Evolutionary conservation across 53 echinoderm and acorn worm species (phyloP), one percentile per base, ranked within the genome.

Genomic region (Apostichopus leukothele): DNA sequence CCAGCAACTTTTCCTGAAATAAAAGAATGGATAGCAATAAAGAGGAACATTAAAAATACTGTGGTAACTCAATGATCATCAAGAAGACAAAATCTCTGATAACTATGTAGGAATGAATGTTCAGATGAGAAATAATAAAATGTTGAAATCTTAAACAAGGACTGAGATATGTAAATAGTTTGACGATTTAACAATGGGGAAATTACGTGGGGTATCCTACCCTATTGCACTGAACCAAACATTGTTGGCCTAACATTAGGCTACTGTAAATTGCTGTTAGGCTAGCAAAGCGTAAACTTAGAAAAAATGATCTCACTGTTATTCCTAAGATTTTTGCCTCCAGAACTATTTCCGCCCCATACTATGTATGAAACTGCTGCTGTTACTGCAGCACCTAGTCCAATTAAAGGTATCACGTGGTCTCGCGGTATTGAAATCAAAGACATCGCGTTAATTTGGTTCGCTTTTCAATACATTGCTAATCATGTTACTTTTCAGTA

Each of bases 1-100:
- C 98, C 98, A 76, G 98, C 94, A 67, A 95, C 95, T 91, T 92
- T 95, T 60, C 96, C 98, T 98, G 93, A 21, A 60, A 85, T 8
- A 60, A 25, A 85, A 67, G 7, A 50, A 39, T 39, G 39, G 26
- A 68, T 13, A 27, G 57, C 57, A 85, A 68, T 25, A 5, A 13
- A 71, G 7, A 9, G 10, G 10, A 57, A 57, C 8, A 57, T 7
- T 57, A 57, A 57, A 7, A 57, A 57, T 8, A 57, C 7, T 57
- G 57, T 9, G 7, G 10, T 57, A 57, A 57, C 57, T 39, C 27
- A 20, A 51, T 54, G 75, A 57, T 1, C 89, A 0, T 0, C 16
- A 5, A 26, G 18, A 50, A 54, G 84, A 39, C 39, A 39, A 39
- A 39, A 39, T 39, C 39, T 39, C 39, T 39, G 39, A 39, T 39